A percentile compares a stretch with the other conserved stretches of the same genome.
Conservation (phyloP, 1,140 invertebrate species). For the Watersipora subatra region DNA sequence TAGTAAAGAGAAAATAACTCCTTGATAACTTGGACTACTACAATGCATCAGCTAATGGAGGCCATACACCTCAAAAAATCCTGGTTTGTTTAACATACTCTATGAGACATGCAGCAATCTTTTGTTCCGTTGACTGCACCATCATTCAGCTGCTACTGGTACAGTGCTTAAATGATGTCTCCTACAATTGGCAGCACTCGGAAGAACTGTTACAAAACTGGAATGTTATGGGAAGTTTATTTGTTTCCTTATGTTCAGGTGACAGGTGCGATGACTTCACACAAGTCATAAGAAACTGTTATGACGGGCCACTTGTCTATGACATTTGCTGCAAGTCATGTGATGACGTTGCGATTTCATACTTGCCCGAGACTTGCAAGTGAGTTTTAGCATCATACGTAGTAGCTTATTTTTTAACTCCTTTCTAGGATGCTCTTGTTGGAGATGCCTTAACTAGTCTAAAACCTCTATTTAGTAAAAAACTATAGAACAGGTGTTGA, state of each 20-base stretch:
- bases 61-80: background rate
- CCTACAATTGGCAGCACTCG: too few relatives aligned
- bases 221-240: background rate
- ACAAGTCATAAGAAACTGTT: background rate
- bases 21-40: too few relatives aligned
- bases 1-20: too few relatives aligned
- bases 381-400: background rate
- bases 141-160: background rate
- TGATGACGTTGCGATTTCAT: background rate
- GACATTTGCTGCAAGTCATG: background rate
- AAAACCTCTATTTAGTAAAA: too few relatives aligned
- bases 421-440: background rate
- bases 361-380: background rate
- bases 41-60: too few relatives aligned
- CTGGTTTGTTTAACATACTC: background rate
- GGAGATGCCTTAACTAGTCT: background rate
- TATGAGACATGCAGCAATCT: background rate
- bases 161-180: background rate
- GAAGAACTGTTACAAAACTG: too few relatives aligned
- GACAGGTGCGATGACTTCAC: background rate
- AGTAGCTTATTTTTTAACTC: background rate
- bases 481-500: too few relatives aligned
- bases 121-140: background rate
- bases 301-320: background rate
- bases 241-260: background rate